Percentiles rank a stretch among this genome's conserved stretches.
These are phyloP conservation scores for Holothuria scabra DNA, from an alignment of 53 echinoderm and acorn worm genomes.

Conservation along the genomic window DNA sequence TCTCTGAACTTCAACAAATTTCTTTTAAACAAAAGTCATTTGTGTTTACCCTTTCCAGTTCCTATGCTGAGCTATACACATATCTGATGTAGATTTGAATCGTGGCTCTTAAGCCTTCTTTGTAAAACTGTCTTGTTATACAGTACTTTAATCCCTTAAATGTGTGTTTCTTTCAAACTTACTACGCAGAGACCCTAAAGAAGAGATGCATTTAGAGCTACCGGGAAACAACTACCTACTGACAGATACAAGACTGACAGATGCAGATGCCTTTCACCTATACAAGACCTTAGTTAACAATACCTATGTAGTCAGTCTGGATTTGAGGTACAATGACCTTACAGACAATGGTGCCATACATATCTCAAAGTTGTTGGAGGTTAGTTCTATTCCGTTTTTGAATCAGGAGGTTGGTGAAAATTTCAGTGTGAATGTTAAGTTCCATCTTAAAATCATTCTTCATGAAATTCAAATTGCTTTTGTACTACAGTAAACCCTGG, in stretches of 20 bases:
- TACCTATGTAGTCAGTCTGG: constrained; percentile 78
- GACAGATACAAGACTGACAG: constrained; percentile 81
- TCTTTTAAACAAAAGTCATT: too few species aligned
- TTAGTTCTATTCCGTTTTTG: neutral
- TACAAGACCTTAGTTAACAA: constrained; percentile 86
- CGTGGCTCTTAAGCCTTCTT: too few species aligned
- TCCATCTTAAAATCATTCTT: constrained; percentile 1
- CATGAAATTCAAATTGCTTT: neutral
- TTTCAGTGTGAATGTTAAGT: neutral
- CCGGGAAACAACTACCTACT: constrained; percentile 93
- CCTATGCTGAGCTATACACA: too few species aligned
- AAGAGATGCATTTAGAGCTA: constrained; percentile 75
- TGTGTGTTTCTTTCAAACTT: too few species aligned
- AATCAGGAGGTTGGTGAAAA: too few species aligned
- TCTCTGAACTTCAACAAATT: too few species aligned
- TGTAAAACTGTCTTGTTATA: too few species aligned
- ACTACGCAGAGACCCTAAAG: constrained; percentile 76
- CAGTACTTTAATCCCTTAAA: too few species aligned
- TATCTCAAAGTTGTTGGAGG: constrained; percentile 81
- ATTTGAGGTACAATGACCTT: constrained; percentile 83
- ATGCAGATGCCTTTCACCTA: constrained; percentile 67
- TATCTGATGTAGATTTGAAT: too few species aligned
- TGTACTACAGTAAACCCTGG: too few species aligned
- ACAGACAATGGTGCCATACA: constrained; percentile 88
- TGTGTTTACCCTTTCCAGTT: too few species aligned